phyloP scores from a whole-genome alignment of 2,888 invertebrate genomes.

The Agrotis exclamationis region DNA sequence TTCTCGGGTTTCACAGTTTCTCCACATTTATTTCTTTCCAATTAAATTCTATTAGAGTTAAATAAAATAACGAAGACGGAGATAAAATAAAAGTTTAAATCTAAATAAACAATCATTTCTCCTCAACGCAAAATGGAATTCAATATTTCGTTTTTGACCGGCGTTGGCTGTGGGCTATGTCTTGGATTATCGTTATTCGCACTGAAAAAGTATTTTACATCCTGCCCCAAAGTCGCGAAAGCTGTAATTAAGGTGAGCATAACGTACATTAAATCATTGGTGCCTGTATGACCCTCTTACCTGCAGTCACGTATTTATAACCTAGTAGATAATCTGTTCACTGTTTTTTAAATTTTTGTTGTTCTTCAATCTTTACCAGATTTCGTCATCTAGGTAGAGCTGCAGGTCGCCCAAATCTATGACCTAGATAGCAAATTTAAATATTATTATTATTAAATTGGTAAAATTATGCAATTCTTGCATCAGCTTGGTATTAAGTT shows the following conservation, averaged over 20 bases:
- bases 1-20: background rate
- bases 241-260: constrained; percentile 76
- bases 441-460: too few species aligned
- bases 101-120: constrained; percentile 73
- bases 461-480: constrained; percentile 7
- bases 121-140: constrained; percentile 83
- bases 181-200: constrained; percentile 85
- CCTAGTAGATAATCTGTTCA: background rate
- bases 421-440: too few species aligned
- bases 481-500: constrained; percentile 8
- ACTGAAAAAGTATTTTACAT: constrained; percentile 77
- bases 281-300: background rate
- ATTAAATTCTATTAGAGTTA: background rate
- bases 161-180: constrained; percentile 86
- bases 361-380: background rate
- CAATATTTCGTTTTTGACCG: constrained; percentile 82
- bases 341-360: background rate
- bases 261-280: background rate
- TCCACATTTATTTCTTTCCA: background rate
- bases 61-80: background rate
- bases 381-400: background rate
- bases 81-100: background rate
- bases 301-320: background rate
- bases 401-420: too few species aligned
- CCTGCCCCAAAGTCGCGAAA: constrained; percentile 70